Evolutionary conservation across 2,113 vertebrate species (phyloP).

Genomic region (Tautogolabrus adspersus): DNA sequence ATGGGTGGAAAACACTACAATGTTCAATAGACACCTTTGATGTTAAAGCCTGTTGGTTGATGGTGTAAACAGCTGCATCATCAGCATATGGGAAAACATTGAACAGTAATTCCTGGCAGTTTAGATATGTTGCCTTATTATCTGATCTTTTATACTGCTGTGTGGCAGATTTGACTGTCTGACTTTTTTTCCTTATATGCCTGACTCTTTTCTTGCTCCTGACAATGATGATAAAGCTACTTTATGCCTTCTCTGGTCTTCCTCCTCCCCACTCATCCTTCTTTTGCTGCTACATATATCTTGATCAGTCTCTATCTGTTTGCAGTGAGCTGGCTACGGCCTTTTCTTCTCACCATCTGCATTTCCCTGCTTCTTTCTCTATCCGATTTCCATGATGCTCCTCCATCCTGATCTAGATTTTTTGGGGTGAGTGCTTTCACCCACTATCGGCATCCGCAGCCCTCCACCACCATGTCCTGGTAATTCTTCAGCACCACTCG

Average conservation of each 20-base stretch:
- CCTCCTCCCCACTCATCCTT: slow-evolving; percentile 20
- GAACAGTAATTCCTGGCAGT: slow-evolving; percentile 43
- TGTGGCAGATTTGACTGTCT: slow-evolving; percentile 5
- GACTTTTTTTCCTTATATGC: neutral
- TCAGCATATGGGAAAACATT: slow-evolving; percentile 45
- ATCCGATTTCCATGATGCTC: slow-evolving; percentile 14
- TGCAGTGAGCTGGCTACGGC: slow-evolving; percentile 21
- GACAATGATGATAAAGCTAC: slow-evolving; percentile 38
- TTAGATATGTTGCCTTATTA: slow-evolving; percentile 20
- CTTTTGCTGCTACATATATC: slow-evolving; percentile 45
- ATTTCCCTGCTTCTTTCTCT: slow-evolving; percentile 17
- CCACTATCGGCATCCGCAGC: slow-evolving; percentile 86
- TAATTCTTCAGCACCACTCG: slow-evolving; percentile 89
- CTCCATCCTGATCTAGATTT: neutral
- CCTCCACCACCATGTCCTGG: slow-evolving; percentile 90
- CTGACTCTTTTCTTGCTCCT: slow-evolving; percentile 30
- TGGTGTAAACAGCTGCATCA: slow-evolving; percentile 44
- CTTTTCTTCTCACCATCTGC: slow-evolving; percentile 18
- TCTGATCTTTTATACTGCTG: slow-evolving; percentile 15
- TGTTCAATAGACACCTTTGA: slow-evolving; percentile 21
- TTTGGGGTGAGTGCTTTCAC: neutral
- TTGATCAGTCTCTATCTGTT: slow-evolving; percentile 45
- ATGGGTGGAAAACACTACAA: slow-evolving; percentile 40
- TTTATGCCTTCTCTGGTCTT: slow-evolving; percentile 1
- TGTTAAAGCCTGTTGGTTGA: slow-evolving; percentile 28